These are phyloP conservation scores for Phalacrocorax aristotelis DNA, from an alignment of 2,113 vertebrate genomes.

Conservation along the genomic window DNA sequence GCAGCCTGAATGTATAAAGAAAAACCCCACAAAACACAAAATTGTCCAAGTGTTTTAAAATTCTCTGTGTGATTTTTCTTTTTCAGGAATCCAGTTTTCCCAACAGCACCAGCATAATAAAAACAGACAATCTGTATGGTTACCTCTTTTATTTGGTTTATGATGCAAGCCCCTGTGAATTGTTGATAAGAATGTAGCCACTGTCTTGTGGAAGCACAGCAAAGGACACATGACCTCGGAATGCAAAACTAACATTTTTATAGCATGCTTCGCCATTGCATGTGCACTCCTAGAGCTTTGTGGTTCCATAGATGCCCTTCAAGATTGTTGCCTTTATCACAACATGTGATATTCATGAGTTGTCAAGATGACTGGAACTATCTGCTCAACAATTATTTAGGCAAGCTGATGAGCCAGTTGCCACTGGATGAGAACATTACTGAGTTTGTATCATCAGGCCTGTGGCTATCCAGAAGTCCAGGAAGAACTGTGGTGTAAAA, in stretches of 20 bases:
- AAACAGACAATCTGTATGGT: not conserved
- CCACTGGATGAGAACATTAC: not conserved
- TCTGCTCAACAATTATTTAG: not conserved
- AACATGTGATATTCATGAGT: not conserved
- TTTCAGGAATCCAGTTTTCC: not conserved
- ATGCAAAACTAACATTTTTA: not conserved
- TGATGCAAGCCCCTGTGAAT: not conserved
- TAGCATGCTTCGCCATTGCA: not conserved
- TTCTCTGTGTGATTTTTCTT: not conserved
- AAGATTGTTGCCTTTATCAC: not conserved
- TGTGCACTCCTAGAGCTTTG: not conserved
- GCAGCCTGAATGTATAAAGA: not conserved
- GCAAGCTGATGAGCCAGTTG: not conserved
- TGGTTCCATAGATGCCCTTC: not conserved
- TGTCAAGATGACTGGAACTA: not conserved
- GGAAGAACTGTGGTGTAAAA: not conserved
- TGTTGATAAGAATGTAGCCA: not conserved
- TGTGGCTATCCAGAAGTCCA: not conserved
- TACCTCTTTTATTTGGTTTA: not conserved
- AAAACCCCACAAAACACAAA: not conserved
- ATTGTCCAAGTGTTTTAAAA: not conserved
- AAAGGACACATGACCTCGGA: not conserved
- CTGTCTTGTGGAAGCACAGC: not conserved
- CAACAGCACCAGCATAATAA: accelerated
- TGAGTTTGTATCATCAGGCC: not conserved